A percentile compares a stretch with the other conserved stretches of the same genome.
Evolutionary conservation across 1,140 invertebrate species (phyloP).

Genomic region (Pseudomyrmex dendroicus): DNA sequence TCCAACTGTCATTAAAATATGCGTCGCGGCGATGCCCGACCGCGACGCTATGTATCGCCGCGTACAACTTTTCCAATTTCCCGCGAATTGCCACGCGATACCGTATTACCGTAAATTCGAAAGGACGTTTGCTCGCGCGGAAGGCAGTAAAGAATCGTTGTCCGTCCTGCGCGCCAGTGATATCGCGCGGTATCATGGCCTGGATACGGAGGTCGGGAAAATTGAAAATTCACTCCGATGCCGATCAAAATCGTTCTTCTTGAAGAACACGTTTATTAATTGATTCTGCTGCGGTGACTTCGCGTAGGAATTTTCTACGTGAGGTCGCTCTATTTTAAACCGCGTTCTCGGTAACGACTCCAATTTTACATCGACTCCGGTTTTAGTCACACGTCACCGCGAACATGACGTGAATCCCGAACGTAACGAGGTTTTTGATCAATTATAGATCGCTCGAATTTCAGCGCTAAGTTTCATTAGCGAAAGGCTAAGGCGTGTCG

Average conservation of each 20-base stretch:
- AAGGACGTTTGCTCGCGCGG: constrained; percentile 31
- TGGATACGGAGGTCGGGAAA: constrained; percentile 60
- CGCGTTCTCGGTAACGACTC: constrained; percentile 3
- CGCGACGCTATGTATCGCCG: constrained; percentile 67
- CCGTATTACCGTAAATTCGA: constrained; percentile 70
- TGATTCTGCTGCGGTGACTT: constrained; percentile 11
- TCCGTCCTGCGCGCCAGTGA: constrained; percentile 38
- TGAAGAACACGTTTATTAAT: constrained; percentile 15
- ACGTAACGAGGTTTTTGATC: constrained; percentile 17
- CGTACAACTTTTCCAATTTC: constrained; percentile 73
- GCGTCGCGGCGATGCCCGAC: constrained; percentile 60
- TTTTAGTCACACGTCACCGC: constrained; percentile 30
- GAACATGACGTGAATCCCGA: constrained; percentile 15
- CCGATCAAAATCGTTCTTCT: constrained; percentile 19
- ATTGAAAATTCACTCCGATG: constrained; percentile 39
- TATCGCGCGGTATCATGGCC: constrained; percentile 66
- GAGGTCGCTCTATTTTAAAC: constrained; percentile 35
- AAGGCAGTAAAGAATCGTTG: constrained; percentile 67
- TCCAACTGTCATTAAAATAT: constrained; percentile 77
- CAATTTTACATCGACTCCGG: background rate
- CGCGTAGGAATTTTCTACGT: background rate
- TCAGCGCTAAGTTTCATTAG: constrained; percentile 44
- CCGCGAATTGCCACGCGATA: constrained; percentile 62
- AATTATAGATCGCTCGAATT: constrained; percentile 33
- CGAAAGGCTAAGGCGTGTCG: constrained; percentile 45